Percentiles rank a stretch among this genome's conserved stretches.
Conservation (phyloP, 2,113 vertebrate species). For the Scatophagus argus region DNA sequence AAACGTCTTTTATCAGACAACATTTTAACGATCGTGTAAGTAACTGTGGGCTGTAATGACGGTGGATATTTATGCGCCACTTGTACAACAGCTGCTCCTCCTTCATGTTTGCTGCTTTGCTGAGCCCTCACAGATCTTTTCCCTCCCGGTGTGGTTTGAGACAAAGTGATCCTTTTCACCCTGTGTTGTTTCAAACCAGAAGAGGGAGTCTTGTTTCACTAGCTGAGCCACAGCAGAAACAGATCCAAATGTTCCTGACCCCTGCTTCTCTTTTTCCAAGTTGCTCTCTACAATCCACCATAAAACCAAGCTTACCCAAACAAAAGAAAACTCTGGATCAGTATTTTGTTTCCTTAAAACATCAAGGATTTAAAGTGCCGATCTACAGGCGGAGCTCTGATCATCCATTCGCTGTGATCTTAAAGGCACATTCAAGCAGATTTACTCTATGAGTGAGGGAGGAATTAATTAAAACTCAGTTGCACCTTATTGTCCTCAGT, state of each 20-base stretch:
- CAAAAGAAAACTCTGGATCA: not conserved
- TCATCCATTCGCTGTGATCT: slow-evolving; percentile 18
- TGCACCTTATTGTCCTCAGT: too few relatives aligned
- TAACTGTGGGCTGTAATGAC: not conserved
- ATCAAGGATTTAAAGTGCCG: slow-evolving; percentile 15
- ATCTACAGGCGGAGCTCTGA: not conserved
- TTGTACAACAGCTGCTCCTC: not conserved
- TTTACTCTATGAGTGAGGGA: not conserved
- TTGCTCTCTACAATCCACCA: slow-evolving; percentile 21
- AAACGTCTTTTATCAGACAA: not conserved
- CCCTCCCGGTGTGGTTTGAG: not conserved
- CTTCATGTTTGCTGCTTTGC: not conserved
- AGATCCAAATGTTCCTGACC: slow-evolving; percentile 32
- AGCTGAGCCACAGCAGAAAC: slow-evolving; percentile 6
- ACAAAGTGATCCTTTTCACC: slow-evolving; percentile 8
- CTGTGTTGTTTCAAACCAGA: slow-evolving; percentile 28
- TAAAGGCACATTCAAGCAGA: not conserved
- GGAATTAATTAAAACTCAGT: too few relatives aligned
- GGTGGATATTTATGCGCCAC: not conserved
- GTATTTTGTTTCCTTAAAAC: slow-evolving; percentile 29
- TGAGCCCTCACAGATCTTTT: not conserved
- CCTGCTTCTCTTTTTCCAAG: not conserved
- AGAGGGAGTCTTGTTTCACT: slow-evolving; percentile 47
- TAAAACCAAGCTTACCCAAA: slow-evolving; percentile 22
- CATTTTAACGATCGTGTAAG: not conserved